These are phyloP conservation scores for Dryas iulia DNA, from an alignment of 1,140 invertebrate genomes.

Conservation along the genomic window DNA sequence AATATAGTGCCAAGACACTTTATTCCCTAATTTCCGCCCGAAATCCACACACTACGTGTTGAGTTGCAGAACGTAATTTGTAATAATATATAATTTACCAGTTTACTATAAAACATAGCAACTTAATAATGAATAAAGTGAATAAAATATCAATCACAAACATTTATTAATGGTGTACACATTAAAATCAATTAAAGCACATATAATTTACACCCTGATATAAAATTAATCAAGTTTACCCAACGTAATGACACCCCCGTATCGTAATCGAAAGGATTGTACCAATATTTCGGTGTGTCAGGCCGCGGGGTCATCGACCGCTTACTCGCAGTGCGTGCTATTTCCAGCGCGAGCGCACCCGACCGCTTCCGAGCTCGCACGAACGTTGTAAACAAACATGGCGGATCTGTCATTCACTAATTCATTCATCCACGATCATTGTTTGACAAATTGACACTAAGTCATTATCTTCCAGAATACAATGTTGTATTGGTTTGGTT, in stretches of 20 bases:
- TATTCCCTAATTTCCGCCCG: too few species aligned
- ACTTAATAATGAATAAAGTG: background rate
- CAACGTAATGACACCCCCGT: slow-evolving; percentile 13
- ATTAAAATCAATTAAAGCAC: background rate
- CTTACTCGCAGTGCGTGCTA: slow-evolving; percentile 67
- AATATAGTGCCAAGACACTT: too few species aligned
- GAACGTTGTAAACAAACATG: slow-evolving; percentile 75
- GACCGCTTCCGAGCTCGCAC: slow-evolving; percentile 55
- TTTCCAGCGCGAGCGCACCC: slow-evolving; percentile 66
- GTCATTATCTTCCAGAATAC: slow-evolving; percentile 44
- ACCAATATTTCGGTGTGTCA: slow-evolving; percentile 72
- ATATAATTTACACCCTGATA: background rate
- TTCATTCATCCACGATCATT: slow-evolving; percentile 74
- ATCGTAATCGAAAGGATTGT: slow-evolving; percentile 30
- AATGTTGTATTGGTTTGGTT: slow-evolving; percentile 6
- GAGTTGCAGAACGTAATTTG: too few species aligned
- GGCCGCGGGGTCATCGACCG: slow-evolving; percentile 72
- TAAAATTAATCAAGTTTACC: background rate
- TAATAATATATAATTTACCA: too few species aligned
- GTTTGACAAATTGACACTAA: slow-evolving; percentile 66
- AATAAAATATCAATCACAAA: background rate
- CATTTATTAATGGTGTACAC: background rate
- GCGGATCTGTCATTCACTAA: slow-evolving; percentile 76
- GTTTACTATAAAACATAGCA: too few species aligned
- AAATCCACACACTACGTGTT: too few species aligned